Base-by-base conservation (phyloP, 2,888 invertebrate species). In the Dryobota labecula region DNA sequence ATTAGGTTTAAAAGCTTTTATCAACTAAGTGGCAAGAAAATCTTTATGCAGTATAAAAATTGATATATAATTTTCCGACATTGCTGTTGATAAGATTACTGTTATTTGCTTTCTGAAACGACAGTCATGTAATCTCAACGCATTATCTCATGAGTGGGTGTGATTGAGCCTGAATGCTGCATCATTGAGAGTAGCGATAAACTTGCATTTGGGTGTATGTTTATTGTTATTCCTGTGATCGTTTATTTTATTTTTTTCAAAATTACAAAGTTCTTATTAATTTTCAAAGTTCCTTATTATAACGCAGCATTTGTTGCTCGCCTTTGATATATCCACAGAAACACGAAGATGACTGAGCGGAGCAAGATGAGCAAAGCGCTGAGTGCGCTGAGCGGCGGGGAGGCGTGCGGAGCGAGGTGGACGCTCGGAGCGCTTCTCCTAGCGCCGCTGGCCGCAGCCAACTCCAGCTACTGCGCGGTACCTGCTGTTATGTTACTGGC, bases 391-490 rank as follows among this genome's bases (percentile, higher is more conserved):
- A 87, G 88, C 53, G 92, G 93, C 36, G 92, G 94, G 8, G 95
- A 94, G 73, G 96, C 93, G 3, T 95, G 94, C 79, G 95, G 92
- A 54, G 96, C 93, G 63, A 94, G 97, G 11, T 97, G 97, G 96
- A 96, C 97, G 5, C 93, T 97, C 20, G 97, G 97, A 2, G 95
- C 96, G 8, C 91, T 97, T 18, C 93, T 97, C 71, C 90, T 97
- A 72, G 96, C 96, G 1, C 97, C 96, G 3, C 93, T 97, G 47
- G 96, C 96, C 2, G 96, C 97, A 2, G 97, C 97, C 67, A 96
- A 96, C 90, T 96, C 96, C 73, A 97, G 97, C 83, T 96, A 96
- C 83, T 96, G 96, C 78, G 96, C 97, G 0, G 94, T 97, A 0
- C 94, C 95, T 0, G 96, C 97, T 49, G 93, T 97, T 1, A 89